Evolutionary conservation across 2,888 invertebrate genomes (phyloP).

Genomic region (Mimumesa dahlbomi): DNA sequence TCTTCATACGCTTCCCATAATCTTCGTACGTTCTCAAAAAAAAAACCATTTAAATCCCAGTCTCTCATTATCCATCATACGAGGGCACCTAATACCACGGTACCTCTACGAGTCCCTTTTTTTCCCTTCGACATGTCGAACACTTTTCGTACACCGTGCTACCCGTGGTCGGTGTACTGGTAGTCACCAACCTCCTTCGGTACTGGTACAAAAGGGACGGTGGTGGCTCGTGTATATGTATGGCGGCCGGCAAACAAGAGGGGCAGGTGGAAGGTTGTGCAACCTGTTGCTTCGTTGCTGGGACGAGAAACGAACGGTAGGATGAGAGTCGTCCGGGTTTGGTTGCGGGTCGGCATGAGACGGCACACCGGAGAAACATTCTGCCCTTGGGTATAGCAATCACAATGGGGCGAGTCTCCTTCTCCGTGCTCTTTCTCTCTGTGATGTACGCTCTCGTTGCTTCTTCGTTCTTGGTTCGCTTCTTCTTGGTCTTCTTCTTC

Average conservation of each 20-base stretch:
- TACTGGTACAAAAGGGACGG: constrained; percentile 49
- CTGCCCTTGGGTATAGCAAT: constrained; percentile 68
- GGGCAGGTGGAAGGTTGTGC: constrained; percentile 74
- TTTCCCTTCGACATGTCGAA: constrained; percentile 48
- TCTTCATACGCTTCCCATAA: too few relatives aligned
- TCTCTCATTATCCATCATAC: constrained; percentile 39
- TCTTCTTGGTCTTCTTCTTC: constrained; percentile 34
- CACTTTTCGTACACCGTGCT: constrained; percentile 61
- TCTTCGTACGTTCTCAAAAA: too few relatives aligned
- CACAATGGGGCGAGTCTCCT: constrained; percentile 68
- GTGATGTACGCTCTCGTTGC: constrained; percentile 51
- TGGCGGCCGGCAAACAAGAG: constrained; percentile 69
- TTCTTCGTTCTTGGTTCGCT: constrained; percentile 19
- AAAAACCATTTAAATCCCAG: too few relatives aligned
- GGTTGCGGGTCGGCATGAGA: constrained; percentile 61
- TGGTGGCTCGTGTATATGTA: constrained; percentile 49
- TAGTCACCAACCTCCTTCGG: constrained; percentile 35
- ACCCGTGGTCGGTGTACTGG: constrained; percentile 35
- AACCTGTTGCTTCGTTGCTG: constrained; percentile 73
- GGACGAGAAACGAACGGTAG: constrained; percentile 62
- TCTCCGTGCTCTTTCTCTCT: constrained; percentile 41
- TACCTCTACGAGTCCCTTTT: neutral
- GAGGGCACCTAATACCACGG: constrained; percentile 43
- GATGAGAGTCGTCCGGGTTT: constrained; percentile 60
- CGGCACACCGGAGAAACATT: constrained; percentile 59